phyloP scores from a whole-genome alignment of 1,140 invertebrate species.

The Pararge aegeria region DNA sequence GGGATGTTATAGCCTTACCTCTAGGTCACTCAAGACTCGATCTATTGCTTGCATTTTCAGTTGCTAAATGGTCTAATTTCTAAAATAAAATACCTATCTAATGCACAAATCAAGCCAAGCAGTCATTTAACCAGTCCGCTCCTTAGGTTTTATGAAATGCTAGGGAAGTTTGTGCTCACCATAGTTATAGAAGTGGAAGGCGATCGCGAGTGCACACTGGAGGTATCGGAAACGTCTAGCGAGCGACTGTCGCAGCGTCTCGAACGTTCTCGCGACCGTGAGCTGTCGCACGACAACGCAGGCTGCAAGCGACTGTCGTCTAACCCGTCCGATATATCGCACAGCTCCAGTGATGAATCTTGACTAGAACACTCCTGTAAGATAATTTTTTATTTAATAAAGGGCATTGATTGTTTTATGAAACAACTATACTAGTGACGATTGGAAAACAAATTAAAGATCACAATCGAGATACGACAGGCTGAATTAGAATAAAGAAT shows the following conservation, averaged over 20 bases:
- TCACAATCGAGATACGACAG: no score
- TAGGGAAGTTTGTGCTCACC: constrained; percentile 34
- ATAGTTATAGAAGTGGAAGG: constrained; percentile 70
- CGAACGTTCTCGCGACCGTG: constrained; percentile 47
- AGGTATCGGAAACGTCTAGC: constrained; percentile 68
- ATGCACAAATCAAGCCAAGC: no score
- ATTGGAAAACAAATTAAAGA: not conserved
- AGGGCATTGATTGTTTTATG: not conserved
- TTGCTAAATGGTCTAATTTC: no score
- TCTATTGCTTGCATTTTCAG: no score
- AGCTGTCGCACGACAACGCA: constrained; percentile 51
- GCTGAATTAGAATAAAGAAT: no score
- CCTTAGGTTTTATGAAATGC: no score
- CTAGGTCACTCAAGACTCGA: no score
- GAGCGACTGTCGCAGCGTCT: constrained; percentile 65
- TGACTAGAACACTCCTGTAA: constrained; percentile 79
- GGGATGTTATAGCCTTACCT: no score
- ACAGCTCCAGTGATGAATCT: constrained; percentile 75
- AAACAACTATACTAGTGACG: not conserved
- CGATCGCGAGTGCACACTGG: constrained; percentile 66
- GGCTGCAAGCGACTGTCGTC: constrained; percentile 57
- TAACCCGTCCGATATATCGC: constrained; percentile 60
- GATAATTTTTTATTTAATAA: not conserved
- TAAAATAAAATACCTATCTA: no score
- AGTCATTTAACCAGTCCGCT: no score